Conservation (phyloP, 2,797 vertebrate genomes). For the Gymnoscopelus microlampas region DNA sequence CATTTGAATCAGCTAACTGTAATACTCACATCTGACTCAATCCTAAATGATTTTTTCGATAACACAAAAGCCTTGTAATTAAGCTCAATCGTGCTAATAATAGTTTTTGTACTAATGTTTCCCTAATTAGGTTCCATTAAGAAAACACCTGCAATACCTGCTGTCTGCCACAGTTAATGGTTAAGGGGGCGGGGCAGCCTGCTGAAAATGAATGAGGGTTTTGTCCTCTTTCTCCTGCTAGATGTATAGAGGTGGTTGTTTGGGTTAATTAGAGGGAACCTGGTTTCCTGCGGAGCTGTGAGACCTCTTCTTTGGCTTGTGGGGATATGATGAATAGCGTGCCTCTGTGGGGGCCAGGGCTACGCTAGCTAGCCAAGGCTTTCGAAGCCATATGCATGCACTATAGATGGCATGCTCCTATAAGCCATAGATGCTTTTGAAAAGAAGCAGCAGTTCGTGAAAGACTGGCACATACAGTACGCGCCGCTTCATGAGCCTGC, state of each 20-base stretch:
- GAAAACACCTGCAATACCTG: constrained; percentile 62
- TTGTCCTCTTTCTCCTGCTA: constrained; percentile 25
- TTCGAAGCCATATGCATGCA: too few species aligned
- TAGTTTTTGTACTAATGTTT: constrained; percentile 66
- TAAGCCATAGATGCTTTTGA: too few species aligned
- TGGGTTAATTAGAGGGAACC: constrained; percentile 67
- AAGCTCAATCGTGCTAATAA: constrained; percentile 62
- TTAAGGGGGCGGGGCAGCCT: constrained; percentile 12
- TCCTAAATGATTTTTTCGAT: constrained; percentile 46
- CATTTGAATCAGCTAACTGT: not conserved
- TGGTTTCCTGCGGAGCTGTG: constrained; percentile 48
- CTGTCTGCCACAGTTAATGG: constrained; percentile 48
- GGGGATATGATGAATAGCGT: constrained; percentile 55
- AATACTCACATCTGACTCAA: constrained; percentile 25
- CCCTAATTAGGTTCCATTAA: constrained; percentile 66
- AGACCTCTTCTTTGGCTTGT: constrained; percentile 48
- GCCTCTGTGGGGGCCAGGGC: constrained; percentile 17
- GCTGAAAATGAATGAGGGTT: constrained; percentile 65
- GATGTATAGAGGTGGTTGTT: constrained; percentile 58
- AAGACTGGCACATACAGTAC: too few species aligned
- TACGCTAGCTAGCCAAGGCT: not conserved
- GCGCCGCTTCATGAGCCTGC: too few species aligned
- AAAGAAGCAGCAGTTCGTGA: too few species aligned
- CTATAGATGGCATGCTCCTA: too few species aligned
- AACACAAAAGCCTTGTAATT: constrained; percentile 50